A percentile compares a stretch with the other conserved stretches of the same genome.
These are phyloP conservation scores for Istiophorus platypterus DNA, from an alignment of 2,113 vertebrate genomes.

Conservation along the genomic window DNA sequence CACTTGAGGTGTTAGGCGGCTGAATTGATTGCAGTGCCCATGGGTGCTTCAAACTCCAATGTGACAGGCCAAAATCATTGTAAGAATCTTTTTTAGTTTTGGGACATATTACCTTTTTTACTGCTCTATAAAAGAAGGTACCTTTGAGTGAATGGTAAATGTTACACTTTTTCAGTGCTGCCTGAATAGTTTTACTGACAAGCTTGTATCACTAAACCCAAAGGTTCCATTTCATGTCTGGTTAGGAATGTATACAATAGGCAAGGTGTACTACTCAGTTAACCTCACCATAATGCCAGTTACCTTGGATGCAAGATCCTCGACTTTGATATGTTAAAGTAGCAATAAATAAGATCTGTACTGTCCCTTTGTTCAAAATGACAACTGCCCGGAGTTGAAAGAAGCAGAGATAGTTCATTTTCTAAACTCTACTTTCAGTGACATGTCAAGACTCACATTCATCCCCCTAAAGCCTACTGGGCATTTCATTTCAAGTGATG, in stretches of 20 bases:
- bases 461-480: neutral
- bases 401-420: neutral
- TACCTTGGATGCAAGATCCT: slow-evolving; percentile 10
- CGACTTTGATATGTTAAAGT: slow-evolving; percentile 24
- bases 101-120: slow-evolving; percentile 29
- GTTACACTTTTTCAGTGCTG: neutral
- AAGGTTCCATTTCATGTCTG: neutral
- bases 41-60: neutral
- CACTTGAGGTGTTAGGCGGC: slow-evolving; percentile 24
- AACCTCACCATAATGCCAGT: neutral
- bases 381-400: slow-evolving; percentile 29
- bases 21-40: slow-evolving; percentile 12
- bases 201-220: neutral
- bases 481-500: neutral
- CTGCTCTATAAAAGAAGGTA: slow-evolving; percentile 7
- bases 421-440: neutral
- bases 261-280: slow-evolving; percentile 1
- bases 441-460: neutral
- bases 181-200: slow-evolving; percentile 2
- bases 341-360: neutral
- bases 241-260: neutral
- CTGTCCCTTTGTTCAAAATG: neutral
- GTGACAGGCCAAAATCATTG: slow-evolving; percentile 17
- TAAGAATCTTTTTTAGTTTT: slow-evolving; percentile 37
- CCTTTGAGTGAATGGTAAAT: neutral